These are phyloP conservation scores for Pseudomyrmex concolor DNA, from an alignment of 1,140 invertebrate species.

Conservation along the genomic window DNA sequence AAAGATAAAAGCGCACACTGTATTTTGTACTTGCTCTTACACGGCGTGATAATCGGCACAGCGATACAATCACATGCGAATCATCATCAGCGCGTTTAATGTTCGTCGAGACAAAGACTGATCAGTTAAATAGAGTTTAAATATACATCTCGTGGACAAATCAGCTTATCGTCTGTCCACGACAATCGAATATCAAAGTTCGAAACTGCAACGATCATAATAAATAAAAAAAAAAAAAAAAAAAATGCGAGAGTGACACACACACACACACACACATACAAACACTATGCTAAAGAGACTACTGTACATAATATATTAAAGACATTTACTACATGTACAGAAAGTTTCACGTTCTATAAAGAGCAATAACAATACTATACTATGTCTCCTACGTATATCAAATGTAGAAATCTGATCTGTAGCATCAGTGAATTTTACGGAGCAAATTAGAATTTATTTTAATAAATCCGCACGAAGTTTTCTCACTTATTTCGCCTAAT, in stretches of 20 bases:
- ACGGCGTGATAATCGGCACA: neutral
- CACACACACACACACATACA: neutral
- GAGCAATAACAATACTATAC: slow-evolving; percentile 49
- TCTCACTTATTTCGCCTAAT: slow-evolving; percentile 17
- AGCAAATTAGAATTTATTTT: slow-evolving; percentile 66
- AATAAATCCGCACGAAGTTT: slow-evolving; percentile 32
- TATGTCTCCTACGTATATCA: slow-evolving; percentile 36
- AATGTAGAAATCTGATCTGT: slow-evolving; percentile 28
- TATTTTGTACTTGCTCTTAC: slow-evolving; percentile 31
- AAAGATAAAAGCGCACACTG: slow-evolving; percentile 50
- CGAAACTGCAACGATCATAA: slow-evolving; percentile 34
- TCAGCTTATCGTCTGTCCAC: slow-evolving; percentile 17
- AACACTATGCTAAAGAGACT: neutral
- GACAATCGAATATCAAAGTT: slow-evolving; percentile 38
- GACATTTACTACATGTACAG: slow-evolving; percentile 26
- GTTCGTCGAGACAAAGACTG: slow-evolving; percentile 62
- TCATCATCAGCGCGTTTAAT: slow-evolving; percentile 5
- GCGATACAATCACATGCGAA: slow-evolving; percentile 16
- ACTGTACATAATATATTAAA: neutral
- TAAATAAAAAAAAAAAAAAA: neutral
- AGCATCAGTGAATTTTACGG: slow-evolving; percentile 64
- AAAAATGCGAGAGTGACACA: slow-evolving; percentile 26
- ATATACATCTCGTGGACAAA: slow-evolving; percentile 27
- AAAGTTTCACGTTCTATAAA: slow-evolving; percentile 31
- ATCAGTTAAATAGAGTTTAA: slow-evolving; percentile 52